A percentile compares a stretch with the other conserved stretches of the same genome.
Evolutionary conservation across 2,113 vertebrate genomes (phyloP).

Genomic region (Otocyon megalotis): DNA sequence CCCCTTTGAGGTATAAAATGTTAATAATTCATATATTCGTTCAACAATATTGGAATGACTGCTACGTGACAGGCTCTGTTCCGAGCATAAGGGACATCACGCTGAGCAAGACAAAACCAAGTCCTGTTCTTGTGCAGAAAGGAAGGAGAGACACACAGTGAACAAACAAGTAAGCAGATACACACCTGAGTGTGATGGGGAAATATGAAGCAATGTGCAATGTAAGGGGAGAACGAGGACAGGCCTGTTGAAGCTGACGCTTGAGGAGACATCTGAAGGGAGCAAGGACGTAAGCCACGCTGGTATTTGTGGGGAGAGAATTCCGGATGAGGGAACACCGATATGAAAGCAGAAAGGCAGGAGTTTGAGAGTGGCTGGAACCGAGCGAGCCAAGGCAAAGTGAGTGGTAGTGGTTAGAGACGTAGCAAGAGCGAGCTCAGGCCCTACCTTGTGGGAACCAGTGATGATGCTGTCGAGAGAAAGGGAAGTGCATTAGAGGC

Average conservation of each 20-base stretch:
- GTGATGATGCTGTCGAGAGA: background rate
- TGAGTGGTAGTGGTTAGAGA: background rate
- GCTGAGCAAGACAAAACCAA: conserved; percentile 33
- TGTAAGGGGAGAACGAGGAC: background rate
- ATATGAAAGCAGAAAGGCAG: too few relatives aligned
- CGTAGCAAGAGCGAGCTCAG: background rate
- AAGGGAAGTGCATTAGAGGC: background rate
- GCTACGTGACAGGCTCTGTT: background rate
- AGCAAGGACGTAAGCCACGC: background rate
- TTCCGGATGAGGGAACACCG: background rate
- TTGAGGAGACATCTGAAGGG: background rate
- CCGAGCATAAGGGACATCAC: background rate
- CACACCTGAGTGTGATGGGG: background rate
- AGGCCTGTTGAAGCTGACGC: background rate
- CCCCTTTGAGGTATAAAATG: conserved; percentile 28
- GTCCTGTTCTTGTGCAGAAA: background rate
- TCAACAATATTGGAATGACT: background rate
- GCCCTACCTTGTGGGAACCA: background rate
- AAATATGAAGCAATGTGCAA: background rate
- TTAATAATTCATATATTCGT: conserved; percentile 57
- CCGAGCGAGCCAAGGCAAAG: background rate
- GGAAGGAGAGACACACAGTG: background rate
- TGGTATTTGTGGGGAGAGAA: background rate
- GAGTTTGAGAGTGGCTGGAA: background rate
- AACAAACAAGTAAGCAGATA: background rate